Conservation (phyloP, 2,888 invertebrate genomes). For the Epinotia demarniana region DNA sequence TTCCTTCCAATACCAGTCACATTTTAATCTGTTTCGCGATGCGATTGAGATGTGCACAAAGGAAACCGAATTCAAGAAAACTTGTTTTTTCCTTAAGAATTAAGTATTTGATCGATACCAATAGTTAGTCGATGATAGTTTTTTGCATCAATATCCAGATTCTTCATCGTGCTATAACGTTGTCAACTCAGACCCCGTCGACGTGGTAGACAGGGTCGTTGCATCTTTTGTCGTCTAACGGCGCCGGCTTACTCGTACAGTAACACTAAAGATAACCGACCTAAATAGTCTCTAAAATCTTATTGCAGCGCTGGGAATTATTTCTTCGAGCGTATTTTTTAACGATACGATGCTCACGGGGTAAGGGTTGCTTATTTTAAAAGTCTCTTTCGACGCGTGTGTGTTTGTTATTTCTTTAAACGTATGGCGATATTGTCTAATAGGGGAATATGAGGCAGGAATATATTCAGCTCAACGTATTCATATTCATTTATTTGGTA, state of each 20-base stretch:
- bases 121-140: neutral
- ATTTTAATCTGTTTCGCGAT: no score
- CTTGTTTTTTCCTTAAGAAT: no score
- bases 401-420: no score
- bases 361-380: constrained; percentile 21
- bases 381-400: constrained; percentile 4
- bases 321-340: constrained; percentile 48
- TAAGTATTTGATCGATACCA: no score
- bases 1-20: no score
- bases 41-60: no score
- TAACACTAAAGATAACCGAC: constrained; percentile 59
- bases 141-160: neutral
- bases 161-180: neutral
- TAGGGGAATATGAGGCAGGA: no score
- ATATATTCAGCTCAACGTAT: no score
- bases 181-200: neutral
- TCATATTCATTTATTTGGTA: no score
- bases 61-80: no score
- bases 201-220: constrained; percentile 48
- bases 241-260: constrained; percentile 49
- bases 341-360: constrained; percentile 32
- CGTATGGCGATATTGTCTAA: no score
- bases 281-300: constrained; percentile 64
- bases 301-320: constrained; percentile 56
- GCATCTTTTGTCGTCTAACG: constrained; percentile 53